Evolutionary conservation across 2,797 vertebrate genomes (phyloP).

Genomic region (Trematomus bernacchii): DNA sequence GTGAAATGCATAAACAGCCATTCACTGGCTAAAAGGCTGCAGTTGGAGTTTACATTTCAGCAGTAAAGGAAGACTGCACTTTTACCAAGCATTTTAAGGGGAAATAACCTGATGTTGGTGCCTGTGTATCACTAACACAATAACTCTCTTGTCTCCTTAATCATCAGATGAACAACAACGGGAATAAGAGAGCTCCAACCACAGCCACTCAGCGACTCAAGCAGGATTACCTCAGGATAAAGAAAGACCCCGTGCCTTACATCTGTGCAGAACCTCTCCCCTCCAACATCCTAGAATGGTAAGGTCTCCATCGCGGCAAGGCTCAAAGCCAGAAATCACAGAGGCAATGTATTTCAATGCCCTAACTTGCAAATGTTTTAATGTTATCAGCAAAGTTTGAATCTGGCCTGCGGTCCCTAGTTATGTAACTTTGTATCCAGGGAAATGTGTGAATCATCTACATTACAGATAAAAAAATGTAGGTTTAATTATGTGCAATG

Average conservation of each 20-base stretch:
- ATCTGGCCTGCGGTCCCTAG: not conserved
- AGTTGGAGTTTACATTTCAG: not conserved
- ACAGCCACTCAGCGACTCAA: conserved; percentile 97
- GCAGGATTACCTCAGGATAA: conserved; percentile 98
- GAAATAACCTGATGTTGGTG: not conserved
- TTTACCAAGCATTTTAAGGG: not conserved
- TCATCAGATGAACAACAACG: conserved; percentile 94
- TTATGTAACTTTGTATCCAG: not conserved
- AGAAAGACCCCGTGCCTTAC: conserved; percentile 99
- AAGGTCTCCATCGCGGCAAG: conserved; percentile 45
- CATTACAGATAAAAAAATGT: no score
- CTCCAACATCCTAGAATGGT: conserved; percentile 99
- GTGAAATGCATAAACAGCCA: not conserved
- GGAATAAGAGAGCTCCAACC: conserved; percentile 95
- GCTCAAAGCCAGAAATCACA: not conserved
- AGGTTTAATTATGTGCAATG: not conserved
- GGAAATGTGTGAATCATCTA: not conserved
- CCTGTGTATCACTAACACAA: not conserved
- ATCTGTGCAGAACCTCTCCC: conserved; percentile 98
- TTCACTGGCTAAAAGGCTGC: not conserved
- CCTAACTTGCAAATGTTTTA: not conserved
- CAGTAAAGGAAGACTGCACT: not conserved
- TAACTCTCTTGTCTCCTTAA: conserved; percentile 8
- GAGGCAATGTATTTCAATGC: not conserved
- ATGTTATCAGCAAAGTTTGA: not conserved